phyloP scores from a whole-genome alignment of 37 sponge, comb jelly and placozoan genomes.

The Diacarnus erythraeanus region DNA sequence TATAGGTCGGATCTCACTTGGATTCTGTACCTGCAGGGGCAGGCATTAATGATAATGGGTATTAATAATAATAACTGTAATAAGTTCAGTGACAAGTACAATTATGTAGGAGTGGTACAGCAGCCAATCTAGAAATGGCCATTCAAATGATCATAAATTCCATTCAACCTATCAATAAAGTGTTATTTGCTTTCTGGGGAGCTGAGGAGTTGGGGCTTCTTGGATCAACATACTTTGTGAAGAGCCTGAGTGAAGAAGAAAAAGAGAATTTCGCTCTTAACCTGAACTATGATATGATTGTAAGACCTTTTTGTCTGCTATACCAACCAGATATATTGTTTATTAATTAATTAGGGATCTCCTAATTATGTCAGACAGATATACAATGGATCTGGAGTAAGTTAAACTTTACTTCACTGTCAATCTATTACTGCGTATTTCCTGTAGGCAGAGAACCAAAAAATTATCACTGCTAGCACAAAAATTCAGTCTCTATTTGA shows the following conservation, averaged over 20 bases:
- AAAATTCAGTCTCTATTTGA: conserved; percentile 72
- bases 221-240: conserved; percentile 69
- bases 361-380: conserved; percentile 80
- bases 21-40: conserved; percentile 87
- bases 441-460: conserved; percentile 7
- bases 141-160: conserved; percentile 12
- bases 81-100: too few relatives aligned
- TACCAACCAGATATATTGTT: neutral
- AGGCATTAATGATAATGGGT: conserved; percentile 94
- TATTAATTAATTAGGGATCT: conserved; percentile 58
- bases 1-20: conserved; percentile 80
- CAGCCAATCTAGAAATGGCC: conserved; percentile 74
- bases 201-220: conserved; percentile 84
- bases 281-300: conserved; percentile 83
- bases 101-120: conserved; percentile 74
- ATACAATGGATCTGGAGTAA: conserved; percentile 82
- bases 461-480: conserved; percentile 28
- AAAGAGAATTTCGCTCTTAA: conserved; percentile 46
- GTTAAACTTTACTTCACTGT: neutral
- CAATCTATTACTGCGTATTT: neutral
- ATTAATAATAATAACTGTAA: too few relatives aligned
- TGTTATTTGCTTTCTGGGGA: conserved; percentile 86
- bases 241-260: conserved; percentile 36
- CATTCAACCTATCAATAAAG: conserved; percentile 37
- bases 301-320: neutral